Base-by-base conservation (phyloP, 1,140 invertebrate species). In the Vollenhovia emeryi region DNA sequence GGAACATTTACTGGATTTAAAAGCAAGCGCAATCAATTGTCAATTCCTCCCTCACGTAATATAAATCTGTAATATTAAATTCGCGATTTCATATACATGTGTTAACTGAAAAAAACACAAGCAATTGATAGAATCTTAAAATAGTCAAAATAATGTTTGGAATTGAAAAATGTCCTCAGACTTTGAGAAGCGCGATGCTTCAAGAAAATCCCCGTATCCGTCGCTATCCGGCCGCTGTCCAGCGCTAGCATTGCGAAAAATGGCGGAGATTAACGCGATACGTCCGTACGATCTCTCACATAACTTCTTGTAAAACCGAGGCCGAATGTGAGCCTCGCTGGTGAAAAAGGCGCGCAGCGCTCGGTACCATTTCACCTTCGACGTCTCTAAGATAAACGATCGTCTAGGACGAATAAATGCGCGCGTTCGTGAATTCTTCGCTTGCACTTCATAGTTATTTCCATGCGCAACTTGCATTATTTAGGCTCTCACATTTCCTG, bases 281-380 rank as follows among this genome's bases (percentile, higher is more conserved):
- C 80, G 55, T 88, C 73, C 52, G 43, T 48, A 24, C 66, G 85
- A 87, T 89, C 89, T 82, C 62, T 30, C 85, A 82, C 90, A 89
- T 91, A 90, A 86, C 85, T 91, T 87, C 86, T 90, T 36, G 76
- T 91, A 86, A 89, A 79, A 55, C 5, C 33, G 27, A 64, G 69
- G 30, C 11, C 87, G 64, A 18, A 21, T 62, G 43, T 59, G 43
- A 82, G 48, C 27, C 9, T 62, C 60, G 18, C 30, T 18, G 30
- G 68, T 57, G 88, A 86, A 89, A 85, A 87, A 85, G 69, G 30
- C 59, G 27, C 45, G 48, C 64, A 69, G 30, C 40, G 40, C 79
- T 43, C 45, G 52, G 59, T 60, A 86, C 36, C 60, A 86, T 84
- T 80, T 86, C 75, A 57, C 79, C 48, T 68, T 69, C 68, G 69